Base-by-base conservation (phyloP, 2,113 vertebrate species). In the Podiceps cristatus region DNA sequence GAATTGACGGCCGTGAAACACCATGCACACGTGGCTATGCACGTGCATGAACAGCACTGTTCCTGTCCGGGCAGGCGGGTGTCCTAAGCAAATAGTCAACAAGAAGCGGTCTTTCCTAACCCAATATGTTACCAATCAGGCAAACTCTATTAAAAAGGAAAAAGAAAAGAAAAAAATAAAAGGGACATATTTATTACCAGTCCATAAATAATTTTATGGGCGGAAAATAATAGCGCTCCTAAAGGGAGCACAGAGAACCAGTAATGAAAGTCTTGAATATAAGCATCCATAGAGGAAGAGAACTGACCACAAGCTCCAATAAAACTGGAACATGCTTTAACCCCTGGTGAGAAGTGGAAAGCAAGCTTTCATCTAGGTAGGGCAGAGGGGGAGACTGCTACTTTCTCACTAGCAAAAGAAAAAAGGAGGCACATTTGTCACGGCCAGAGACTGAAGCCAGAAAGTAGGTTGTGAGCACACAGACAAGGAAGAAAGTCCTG, bases 171-270 rank as follows among this genome's bases (percentile, higher is more conserved):
- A 17, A 53, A 52, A 45, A 63, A 69, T 5, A 37, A 84, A 85
- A 68, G 47, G 9, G 37, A 66, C 37, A 52, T 92, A 93, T 91
- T 95, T 96, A 94, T 95, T 96, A 89, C 91, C 82, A 90, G 78
- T 84, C 89, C 96, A 96, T 98, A 96, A 98, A 97, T 97, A 96
- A 97, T 95, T 95, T 96, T 97, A 96, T 95, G 85, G 95, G 84
- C 0, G 27, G 94, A 98, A 97, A 97, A 98, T 96, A 97, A 96
- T 93, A 97, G 95, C 85, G 86, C 90, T 93, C 96, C 95, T 95
- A 93, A 88, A 96, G 94, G 90, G 91, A 86, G 94, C 60, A 90
- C 2, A 2, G 60, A 96, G 95, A 91, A 87, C 27, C 68, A 96
- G 94, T 94, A 94, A 96, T 96, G 84, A 96, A 96, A 97, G 96